Percentiles rank a stretch among this genome's conserved stretches.
These are phyloP conservation scores for Conopomorpha cramerella DNA, from an alignment of 1,140 invertebrate species.

Conservation along the genomic window DNA sequence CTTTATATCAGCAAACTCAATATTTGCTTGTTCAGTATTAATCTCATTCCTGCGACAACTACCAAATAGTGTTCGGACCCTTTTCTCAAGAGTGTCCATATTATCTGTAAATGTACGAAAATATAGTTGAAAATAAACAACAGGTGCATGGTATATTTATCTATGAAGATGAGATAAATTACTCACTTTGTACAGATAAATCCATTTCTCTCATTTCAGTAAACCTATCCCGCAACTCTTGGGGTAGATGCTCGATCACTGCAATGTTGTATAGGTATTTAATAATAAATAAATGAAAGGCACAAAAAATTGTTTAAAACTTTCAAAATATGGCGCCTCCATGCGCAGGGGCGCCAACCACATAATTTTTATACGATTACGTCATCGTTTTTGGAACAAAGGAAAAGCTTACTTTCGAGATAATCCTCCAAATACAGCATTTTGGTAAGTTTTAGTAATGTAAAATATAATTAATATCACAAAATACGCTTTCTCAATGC, in stretches of 20 bases:
- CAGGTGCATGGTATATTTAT: too few species aligned
- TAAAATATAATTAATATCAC: too few species aligned
- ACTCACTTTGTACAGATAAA: slow-evolving; percentile 91
- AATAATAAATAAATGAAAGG: too few species aligned
- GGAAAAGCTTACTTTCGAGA: slow-evolving; percentile 85
- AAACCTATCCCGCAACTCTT: slow-evolving; percentile 93
- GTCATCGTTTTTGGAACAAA: slow-evolving; percentile 18
- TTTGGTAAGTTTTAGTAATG: slow-evolving; percentile 61
- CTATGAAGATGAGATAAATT: slow-evolving; percentile 2
- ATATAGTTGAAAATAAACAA: too few species aligned
- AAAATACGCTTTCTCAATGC: too few species aligned
- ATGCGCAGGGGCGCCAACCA: slow-evolving; percentile 18
- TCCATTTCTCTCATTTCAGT: slow-evolving; percentile 98
- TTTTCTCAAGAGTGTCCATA: slow-evolving; percentile 90
- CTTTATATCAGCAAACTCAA: slow-evolving; percentile 83
- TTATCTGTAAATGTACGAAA: slow-evolving; percentile 73
- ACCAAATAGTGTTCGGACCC: slow-evolving; percentile 85
- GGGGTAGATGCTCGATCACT: slow-evolving; percentile 98
- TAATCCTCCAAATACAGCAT: slow-evolving; percentile 96
- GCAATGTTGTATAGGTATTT: too few species aligned
- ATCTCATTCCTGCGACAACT: slow-evolving; percentile 80
- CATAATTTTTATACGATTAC: slow-evolving; percentile 9
- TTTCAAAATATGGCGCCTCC: too few species aligned
- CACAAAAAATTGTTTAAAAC: slow-evolving; percentile 3
- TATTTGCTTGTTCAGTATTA: slow-evolving; percentile 79